phyloP scores from a whole-genome alignment of 37 sponge, comb jelly and placozoan species.

The Oopsacas minuta region DNA sequence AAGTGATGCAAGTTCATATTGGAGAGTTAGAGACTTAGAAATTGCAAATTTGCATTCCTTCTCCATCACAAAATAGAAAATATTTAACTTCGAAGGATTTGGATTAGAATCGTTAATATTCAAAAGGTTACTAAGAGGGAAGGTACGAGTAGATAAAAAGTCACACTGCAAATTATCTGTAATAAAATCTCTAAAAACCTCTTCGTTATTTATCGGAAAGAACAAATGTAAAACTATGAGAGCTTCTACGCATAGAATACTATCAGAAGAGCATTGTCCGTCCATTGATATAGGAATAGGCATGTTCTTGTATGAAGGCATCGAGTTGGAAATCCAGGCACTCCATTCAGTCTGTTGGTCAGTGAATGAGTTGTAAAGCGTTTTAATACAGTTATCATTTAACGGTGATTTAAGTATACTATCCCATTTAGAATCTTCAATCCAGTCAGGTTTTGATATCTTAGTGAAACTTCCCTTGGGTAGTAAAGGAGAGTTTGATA shows the following conservation, averaged over 20 bases:
- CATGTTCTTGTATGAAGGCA: background rate
- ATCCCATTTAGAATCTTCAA: background rate
- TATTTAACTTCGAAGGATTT: background rate
- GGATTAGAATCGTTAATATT: background rate
- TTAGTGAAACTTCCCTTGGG: background rate
- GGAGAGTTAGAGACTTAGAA: background rate
- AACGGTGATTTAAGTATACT: background rate
- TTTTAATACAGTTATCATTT: background rate
- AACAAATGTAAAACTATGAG: background rate
- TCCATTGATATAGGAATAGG: background rate
- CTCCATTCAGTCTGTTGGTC: slow-evolving; percentile 1
- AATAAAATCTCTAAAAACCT: background rate
- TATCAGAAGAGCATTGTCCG: background rate
- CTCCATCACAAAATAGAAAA: background rate
- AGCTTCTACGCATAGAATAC: background rate
- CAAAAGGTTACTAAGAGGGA: background rate
- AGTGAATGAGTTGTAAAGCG: background rate
- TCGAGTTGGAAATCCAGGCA: background rate
- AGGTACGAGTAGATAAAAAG: background rate
- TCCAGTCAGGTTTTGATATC: background rate
- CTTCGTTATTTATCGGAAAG: background rate
- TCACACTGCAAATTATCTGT: background rate
- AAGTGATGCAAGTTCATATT: background rate
- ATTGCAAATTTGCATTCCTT: background rate
- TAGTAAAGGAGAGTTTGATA: background rate